phyloP scores from a whole-genome alignment of 2,888 invertebrate species.

The Chloroclystis v-ata region DNA sequence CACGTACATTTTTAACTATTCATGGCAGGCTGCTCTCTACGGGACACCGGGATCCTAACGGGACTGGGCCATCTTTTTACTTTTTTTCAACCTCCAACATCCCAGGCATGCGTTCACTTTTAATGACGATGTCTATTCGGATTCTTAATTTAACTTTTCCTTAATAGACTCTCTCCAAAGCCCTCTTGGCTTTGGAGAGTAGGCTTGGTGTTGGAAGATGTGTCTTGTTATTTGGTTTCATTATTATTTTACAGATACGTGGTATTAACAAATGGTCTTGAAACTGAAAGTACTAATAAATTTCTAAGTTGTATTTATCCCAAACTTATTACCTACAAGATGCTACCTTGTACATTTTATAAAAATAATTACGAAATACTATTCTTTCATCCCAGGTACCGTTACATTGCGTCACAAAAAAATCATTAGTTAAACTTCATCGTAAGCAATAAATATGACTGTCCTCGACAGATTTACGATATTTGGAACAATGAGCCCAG shows the following conservation, averaged over 20 bases:
- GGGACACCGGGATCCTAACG: constrained; percentile 65
- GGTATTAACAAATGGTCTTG: no score
- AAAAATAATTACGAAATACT: no score
- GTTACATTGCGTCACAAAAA: constrained; percentile 1
- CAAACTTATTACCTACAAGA: no score
- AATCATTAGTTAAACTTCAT: neutral
- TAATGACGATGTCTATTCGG: constrained; percentile 51
- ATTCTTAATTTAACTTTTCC: constrained; percentile 18
- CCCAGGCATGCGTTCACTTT: constrained; percentile 68
- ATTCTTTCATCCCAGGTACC: no score
- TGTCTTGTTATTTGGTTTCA: no score
- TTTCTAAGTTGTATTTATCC: no score
- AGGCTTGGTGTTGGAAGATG: no score
- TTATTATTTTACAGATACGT: no score
- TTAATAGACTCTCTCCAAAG: neutral
- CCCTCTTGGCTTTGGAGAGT: neutral
- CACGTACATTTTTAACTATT: constrained; percentile 30
- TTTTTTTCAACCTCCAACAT: constrained; percentile 56
- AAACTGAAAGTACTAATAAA: no score
- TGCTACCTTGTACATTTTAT: no score
- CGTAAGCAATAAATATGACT: constrained; percentile 5
- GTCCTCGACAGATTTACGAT: constrained; percentile 48
- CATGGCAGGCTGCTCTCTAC: constrained; percentile 36
- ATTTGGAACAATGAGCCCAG: constrained; percentile 49
- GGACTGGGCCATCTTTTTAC: constrained; percentile 63